phyloP scores from a whole-genome alignment of 2,888 invertebrate species.

The Eumacrocentrus americanus region DNA sequence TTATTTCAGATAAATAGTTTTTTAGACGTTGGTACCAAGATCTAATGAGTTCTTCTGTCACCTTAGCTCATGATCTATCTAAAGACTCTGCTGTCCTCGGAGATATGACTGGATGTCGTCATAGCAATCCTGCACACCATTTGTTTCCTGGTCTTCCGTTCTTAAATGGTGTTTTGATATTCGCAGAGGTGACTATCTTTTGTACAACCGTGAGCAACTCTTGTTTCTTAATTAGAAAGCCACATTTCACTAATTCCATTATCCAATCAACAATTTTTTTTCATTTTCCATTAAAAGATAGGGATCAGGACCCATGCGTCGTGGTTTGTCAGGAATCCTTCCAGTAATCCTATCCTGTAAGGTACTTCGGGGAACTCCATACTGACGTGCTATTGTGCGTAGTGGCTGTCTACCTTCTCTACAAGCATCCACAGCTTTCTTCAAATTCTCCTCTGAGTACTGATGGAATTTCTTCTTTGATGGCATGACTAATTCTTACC shows the following conservation, averaged over 20 bases:
- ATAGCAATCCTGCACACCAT: slow-evolving; percentile 45
- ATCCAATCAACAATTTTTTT: slow-evolving; percentile 1
- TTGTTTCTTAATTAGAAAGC: slow-evolving; percentile 12
- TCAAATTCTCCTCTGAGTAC: not conserved
- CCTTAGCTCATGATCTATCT: slow-evolving; percentile 43
- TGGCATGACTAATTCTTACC: no score
- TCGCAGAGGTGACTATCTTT: slow-evolving; percentile 21
- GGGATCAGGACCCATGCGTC: not conserved
- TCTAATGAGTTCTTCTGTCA: slow-evolving; percentile 46
- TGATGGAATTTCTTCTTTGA: not conserved
- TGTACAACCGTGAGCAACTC: slow-evolving; percentile 20
- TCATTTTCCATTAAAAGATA: not conserved
- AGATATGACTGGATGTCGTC: slow-evolving; percentile 42
- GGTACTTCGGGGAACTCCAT: not conserved
- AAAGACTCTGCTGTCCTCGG: slow-evolving; percentile 40
- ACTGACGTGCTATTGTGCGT: not conserved
- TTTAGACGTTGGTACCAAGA: slow-evolving; percentile 47
- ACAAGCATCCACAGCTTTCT: not conserved
- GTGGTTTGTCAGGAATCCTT: not conserved
- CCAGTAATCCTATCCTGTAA: slow-evolving; percentile 5
- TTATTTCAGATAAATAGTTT: slow-evolving; percentile 34
- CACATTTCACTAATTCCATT: slow-evolving; percentile 5
- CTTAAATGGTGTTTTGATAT: slow-evolving; percentile 15
- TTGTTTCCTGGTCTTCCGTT: slow-evolving; percentile 35
- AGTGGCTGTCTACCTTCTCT: not conserved